phyloP scores from a whole-genome alignment of 2,888 invertebrate species.

The Zaprionus lineosus region DNA sequence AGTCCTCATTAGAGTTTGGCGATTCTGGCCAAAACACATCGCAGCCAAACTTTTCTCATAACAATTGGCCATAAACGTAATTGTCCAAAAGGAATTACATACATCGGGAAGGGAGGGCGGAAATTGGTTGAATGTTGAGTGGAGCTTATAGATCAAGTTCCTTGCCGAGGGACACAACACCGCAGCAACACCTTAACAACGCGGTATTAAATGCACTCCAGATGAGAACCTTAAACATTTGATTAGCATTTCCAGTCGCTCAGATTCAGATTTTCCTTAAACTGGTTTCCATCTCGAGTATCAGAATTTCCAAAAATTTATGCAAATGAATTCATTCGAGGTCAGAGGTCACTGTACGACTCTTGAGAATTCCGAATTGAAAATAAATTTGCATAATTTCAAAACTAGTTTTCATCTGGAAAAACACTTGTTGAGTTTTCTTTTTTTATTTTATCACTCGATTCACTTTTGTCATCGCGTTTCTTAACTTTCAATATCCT shows the following conservation, averaged over 20 bases:
- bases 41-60: slow-evolving; percentile 57
- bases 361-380: background rate
- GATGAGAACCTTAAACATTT: too few species aligned
- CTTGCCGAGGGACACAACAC: too few species aligned
- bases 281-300: background rate
- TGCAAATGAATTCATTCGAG: background rate
- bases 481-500: too few species aligned
- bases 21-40: slow-evolving; percentile 45
- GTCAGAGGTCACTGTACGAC: too few species aligned
- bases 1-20: slow-evolving; percentile 66
- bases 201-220: too few species aligned
- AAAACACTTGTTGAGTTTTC: too few species aligned
- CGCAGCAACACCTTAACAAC: too few species aligned
- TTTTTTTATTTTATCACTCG: too few species aligned
- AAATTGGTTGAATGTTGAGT: background rate
- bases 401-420: background rate
- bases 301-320: background rate
- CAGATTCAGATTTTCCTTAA: too few species aligned
- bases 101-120: background rate
- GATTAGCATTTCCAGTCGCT: too few species aligned
- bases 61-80: slow-evolving; percentile 64
- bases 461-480: too few species aligned
- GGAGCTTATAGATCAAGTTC: slow-evolving; percentile 1
- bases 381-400: background rate
- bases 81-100: slow-evolving; percentile 26